These are phyloP conservation scores for Ptilonorhynchus violaceus DNA, from an alignment of 2,113 vertebrate genomes.

Conservation along the genomic window DNA sequence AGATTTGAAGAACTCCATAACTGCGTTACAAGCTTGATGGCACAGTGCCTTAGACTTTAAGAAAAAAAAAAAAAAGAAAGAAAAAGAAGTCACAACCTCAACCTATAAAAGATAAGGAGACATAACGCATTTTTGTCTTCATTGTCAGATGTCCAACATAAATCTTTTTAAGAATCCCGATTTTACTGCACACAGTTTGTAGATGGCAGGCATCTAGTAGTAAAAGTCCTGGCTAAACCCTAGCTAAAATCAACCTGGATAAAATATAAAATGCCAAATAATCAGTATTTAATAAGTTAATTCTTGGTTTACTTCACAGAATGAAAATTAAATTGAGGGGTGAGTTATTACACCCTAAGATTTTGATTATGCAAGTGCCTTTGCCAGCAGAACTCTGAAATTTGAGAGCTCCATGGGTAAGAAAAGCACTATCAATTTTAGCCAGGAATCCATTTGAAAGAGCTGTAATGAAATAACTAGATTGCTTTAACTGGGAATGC, in stretches of 20 bases:
- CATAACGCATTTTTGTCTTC: background rate
- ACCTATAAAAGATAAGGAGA: background rate
- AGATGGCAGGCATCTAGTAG: background rate
- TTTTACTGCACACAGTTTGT: background rate
- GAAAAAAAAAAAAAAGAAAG: background rate
- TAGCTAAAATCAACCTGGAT: background rate
- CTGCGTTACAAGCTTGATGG: conserved; percentile 20
- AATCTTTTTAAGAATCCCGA: background rate
- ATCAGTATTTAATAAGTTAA: background rate
- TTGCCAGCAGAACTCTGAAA: background rate
- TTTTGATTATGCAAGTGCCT: background rate
- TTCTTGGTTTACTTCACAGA: background rate
- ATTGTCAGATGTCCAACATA: background rate
- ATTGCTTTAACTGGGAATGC: background rate
- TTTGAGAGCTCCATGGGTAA: background rate
- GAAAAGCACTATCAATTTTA: background rate
- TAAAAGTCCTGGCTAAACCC: background rate
- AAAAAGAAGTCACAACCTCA: background rate
- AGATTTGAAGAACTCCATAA: conserved; percentile 15
- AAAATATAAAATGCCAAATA: background rate
- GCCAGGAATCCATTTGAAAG: background rate
- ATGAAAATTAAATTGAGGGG: background rate
- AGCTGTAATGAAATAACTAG: background rate
- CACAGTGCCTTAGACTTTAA: background rate
- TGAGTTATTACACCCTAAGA: background rate